These are phyloP conservation scores for Micronycteris hirsuta DNA, from an alignment of 2,113 vertebrate species.

Conservation along the genomic window DNA sequence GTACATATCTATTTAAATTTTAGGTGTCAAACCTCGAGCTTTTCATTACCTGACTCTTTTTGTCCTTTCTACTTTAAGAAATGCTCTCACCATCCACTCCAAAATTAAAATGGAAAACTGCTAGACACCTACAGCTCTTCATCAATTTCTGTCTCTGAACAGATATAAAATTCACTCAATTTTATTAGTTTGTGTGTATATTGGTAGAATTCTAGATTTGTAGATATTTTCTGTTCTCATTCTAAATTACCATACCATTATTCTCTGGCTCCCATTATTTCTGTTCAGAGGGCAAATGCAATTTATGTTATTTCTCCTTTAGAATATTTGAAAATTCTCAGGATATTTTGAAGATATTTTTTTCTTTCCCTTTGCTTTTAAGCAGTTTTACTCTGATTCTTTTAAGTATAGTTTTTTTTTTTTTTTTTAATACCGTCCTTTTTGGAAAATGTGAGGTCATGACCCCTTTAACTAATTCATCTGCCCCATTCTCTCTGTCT, in stretches of 20 bases:
- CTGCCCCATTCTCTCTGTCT: not conserved
- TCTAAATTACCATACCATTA: not conserved
- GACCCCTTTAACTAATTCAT: not conserved
- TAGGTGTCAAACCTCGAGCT: not conserved
- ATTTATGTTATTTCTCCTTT: not conserved
- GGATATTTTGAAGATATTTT: not conserved
- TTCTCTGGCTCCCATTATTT: not conserved
- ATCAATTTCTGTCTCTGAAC: not conserved
- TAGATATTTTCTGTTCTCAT: not conserved
- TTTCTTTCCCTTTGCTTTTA: not conserved
- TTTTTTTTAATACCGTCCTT: not conserved
- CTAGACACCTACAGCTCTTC: not conserved
- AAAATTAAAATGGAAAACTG: not conserved
- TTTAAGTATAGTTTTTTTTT: not conserved
- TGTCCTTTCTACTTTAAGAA: not conserved
- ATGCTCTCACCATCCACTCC: not conserved
- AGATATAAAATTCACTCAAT: not conserved
- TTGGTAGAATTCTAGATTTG: not conserved
- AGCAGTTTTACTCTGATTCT: not conserved
- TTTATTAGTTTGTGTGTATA: not conserved
- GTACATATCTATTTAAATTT: not conserved
- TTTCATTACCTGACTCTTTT: not conserved
- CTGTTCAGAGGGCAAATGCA: not conserved
- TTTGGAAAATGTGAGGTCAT: not conserved
- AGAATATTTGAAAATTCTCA: not conserved